Evolutionary conservation across 2,797 vertebrate genomes (phyloP), one percentile per base, ranked within the genome.

Genomic region (Diplodus sargus): DNA sequence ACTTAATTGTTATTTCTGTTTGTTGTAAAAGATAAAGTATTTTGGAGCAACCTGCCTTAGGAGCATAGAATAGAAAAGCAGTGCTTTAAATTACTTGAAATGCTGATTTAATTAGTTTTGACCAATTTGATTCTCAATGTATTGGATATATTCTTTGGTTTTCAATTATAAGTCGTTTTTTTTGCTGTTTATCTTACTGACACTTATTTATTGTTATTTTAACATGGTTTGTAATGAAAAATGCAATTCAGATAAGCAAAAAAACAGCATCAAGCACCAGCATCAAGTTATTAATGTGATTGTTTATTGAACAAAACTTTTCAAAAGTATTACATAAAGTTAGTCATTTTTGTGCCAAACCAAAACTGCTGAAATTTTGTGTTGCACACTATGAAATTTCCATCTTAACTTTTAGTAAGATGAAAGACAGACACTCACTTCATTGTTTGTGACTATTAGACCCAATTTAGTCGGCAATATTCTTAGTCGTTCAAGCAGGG

Each of bases 61-160:
- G 77, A 86, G 54, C 63, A 68, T 0, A 83, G 51, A 74, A 63
- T 42, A 23, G 7, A 23, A 87, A 54, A 76, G 53, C 56, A 58
- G 51, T n/a, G 48, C 69, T 88, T 84, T 71, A 76, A 88, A 89
- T 81, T 42, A 71, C 82, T 59, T 72, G 22, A 62, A 85, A 83
- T 53, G 34, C 49, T 57, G 60, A 90, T 88, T 87, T 89, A 91
- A 93, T 91, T 91, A 87, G 90, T 79, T 89, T 81, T 82, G 67
- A 85, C 64, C 54, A 85, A 71, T 80, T 83, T 70, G 58, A 7
- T 70, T 79, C 47, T 76, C 62, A 47, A 10, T 73, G 51, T 57
- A 52, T 76, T 82, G 59, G 70, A 74, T 68, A 61, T 49, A 80
- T 83, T 69, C 25, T 74, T 67, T 79, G 53, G 54, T 79, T 79